These are phyloP conservation scores for Aphelocoma californica DNA, from an alignment of 2,797 vertebrate species.

Conservation along the genomic window DNA sequence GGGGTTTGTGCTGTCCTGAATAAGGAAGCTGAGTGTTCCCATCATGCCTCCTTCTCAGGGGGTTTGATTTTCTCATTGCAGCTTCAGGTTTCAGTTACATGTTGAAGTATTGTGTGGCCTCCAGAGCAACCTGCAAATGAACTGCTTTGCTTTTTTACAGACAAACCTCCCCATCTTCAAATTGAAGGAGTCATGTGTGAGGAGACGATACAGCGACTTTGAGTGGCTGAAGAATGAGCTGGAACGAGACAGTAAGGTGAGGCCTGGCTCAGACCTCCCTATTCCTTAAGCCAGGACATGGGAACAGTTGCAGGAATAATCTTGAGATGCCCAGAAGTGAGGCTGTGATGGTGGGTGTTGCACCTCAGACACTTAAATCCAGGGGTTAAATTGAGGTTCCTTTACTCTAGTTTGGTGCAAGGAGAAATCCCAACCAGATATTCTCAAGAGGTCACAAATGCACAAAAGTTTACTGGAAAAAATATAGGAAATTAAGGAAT, in stretches of 20 bases:
- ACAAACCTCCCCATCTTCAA: constrained; percentile 99
- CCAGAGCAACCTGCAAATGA: background rate
- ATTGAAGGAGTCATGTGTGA: constrained; percentile 94
- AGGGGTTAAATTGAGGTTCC: background rate
- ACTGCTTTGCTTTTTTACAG: constrained; percentile 67
- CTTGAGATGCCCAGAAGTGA: background rate
- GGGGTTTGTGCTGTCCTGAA: background rate
- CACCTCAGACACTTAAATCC: background rate
- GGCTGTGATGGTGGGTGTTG: background rate
- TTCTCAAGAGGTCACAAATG: background rate
- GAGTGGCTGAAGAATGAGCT: constrained; percentile 99
- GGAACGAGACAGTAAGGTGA: constrained; percentile 98
- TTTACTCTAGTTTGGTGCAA: background rate
- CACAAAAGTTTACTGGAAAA: background rate
- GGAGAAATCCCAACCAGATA: background rate
- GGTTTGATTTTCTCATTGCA: background rate
- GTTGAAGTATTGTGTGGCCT: background rate
- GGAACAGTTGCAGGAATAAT: background rate
- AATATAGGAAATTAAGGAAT: background rate
- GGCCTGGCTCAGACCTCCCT: background rate
- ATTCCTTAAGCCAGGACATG: background rate
- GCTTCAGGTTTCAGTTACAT: background rate
- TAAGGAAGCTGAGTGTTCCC: background rate
- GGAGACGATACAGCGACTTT: constrained; percentile 97
- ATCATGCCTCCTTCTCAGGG: background rate